Evolutionary conservation across 2,113 vertebrate genomes (phyloP).

Genomic region (Ammodramus savannarum): DNA sequence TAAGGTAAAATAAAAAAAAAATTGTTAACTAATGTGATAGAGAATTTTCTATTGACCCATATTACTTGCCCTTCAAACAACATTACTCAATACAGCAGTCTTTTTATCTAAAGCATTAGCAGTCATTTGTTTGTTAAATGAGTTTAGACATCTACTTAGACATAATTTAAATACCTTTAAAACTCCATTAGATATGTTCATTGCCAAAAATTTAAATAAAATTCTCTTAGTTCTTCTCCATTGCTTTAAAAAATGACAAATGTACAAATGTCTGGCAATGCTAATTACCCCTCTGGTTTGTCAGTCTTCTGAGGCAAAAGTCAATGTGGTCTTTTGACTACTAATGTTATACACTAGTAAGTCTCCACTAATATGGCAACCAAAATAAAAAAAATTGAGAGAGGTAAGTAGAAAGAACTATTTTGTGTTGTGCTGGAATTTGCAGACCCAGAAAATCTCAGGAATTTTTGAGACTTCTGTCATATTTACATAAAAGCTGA

Average conservation of each 20-base stretch:
- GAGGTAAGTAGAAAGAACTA: neutral
- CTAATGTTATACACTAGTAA: neutral
- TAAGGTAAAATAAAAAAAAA: conserved; percentile 54
- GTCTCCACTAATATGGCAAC: neutral
- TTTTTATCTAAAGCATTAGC: conserved; percentile 57
- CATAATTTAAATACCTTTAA: conserved; percentile 71
- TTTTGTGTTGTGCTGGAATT: neutral
- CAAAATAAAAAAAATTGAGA: neutral
- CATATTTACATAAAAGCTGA: neutral
- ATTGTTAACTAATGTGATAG: conserved; percentile 55
- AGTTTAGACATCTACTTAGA: conserved; percentile 65
- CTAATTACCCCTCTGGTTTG: neutral
- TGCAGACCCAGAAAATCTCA: neutral
- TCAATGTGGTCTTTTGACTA: neutral
- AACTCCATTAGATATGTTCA: conserved; percentile 68
- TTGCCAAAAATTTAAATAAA: conserved; percentile 47
- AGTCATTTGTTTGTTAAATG: conserved; percentile 69
- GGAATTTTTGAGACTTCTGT: neutral
- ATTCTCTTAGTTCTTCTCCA: conserved; percentile 12
- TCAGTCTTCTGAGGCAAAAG: neutral
- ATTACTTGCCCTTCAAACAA: conserved; percentile 67
- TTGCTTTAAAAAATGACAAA: neutral
- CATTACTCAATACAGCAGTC: conserved; percentile 69
- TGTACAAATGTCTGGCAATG: neutral
- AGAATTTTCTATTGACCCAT: conserved; percentile 64